Conservation (phyloP, 92 coral and sea anemone genomes). For the Chrysogorgia sp. region DNA sequence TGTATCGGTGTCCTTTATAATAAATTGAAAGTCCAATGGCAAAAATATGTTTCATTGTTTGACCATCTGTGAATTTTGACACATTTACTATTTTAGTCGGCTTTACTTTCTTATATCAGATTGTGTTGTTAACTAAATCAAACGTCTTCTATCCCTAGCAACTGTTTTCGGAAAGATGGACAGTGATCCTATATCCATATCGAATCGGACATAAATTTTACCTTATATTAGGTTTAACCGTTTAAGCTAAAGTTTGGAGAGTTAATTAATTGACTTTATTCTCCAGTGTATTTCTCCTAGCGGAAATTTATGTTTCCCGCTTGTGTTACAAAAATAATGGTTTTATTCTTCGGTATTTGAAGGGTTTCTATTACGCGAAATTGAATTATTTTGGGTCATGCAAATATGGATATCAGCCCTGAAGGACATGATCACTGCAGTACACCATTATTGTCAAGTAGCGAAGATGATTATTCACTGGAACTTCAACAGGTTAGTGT, state of each 20-base stretch:
- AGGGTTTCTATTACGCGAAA: not conserved
- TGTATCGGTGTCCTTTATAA: too few relatives aligned
- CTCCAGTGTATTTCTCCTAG: slow-evolving; percentile 1
- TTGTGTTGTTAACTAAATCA: slow-evolving; percentile 5
- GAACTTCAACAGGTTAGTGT: slow-evolving; percentile 33
- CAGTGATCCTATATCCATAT: slow-evolving; percentile 16
- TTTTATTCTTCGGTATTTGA: slow-evolving; percentile 6
- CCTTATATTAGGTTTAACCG: too few relatives aligned
- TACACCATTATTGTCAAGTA: slow-evolving; percentile 22
- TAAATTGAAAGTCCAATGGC: too few relatives aligned
- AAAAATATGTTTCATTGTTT: too few relatives aligned
- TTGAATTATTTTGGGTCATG: not conserved
- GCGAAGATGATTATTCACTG: slow-evolving; percentile 22
- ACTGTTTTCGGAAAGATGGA: slow-evolving; percentile 1
- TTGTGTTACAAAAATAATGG: slow-evolving; percentile 11
- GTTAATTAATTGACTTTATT: not conserved
- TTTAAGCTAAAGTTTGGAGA: too few relatives aligned
- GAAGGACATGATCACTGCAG: slow-evolving; percentile 4
- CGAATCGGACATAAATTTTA: not conserved
- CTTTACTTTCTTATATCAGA: not conserved
- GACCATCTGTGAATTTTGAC: not conserved
- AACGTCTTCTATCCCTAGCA: too few relatives aligned
- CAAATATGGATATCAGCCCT: not conserved
- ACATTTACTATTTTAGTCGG: not conserved
- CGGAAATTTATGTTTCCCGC: slow-evolving; percentile 1